Percentiles rank a stretch among this genome's conserved stretches.
Evolutionary conservation across 2,888 invertebrate species (phyloP).

Genomic region (Amorpha juglandis): DNA sequence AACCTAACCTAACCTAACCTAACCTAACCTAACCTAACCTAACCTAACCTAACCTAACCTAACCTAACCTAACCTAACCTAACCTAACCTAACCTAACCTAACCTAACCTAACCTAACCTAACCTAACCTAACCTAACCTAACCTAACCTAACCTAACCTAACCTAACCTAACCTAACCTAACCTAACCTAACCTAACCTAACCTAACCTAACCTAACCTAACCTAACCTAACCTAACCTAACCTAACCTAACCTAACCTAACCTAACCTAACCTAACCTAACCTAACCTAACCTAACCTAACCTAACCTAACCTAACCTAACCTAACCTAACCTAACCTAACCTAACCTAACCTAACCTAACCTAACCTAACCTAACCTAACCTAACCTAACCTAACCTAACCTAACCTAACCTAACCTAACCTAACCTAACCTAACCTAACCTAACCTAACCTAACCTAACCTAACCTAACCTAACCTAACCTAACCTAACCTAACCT

Average conservation of each 20-base stretch:
- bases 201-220: no score
- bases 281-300: constrained; percentile 28
- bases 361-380: constrained; percentile 30
- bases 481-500: no score
- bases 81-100: constrained; percentile 32
- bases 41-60: constrained; percentile 36
- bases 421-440: constrained; percentile 8
- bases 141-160: constrained; percentile 30
- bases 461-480: constrained; percentile 6
- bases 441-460: constrained; percentile 9
- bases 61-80: constrained; percentile 33
- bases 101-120: constrained; percentile 30
- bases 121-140: constrained; percentile 29
- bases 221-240: constrained; percentile 26
- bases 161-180: constrained; percentile 30
- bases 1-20: constrained; percentile 1
- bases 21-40: constrained; percentile 4
- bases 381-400: constrained; percentile 31
- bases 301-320: no score
- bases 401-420: constrained; percentile 30
- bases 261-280: constrained; percentile 28
- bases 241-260: constrained; percentile 28
- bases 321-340: constrained; percentile 37
- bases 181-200: constrained; percentile 30
- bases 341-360: constrained; percentile 29